A percentile compares a stretch with the other conserved stretches of the same genome.
These are phyloP conservation scores for Chrysina gloriosa DNA, from an alignment of 2,888 invertebrate species.

Conservation along the genomic window DNA sequence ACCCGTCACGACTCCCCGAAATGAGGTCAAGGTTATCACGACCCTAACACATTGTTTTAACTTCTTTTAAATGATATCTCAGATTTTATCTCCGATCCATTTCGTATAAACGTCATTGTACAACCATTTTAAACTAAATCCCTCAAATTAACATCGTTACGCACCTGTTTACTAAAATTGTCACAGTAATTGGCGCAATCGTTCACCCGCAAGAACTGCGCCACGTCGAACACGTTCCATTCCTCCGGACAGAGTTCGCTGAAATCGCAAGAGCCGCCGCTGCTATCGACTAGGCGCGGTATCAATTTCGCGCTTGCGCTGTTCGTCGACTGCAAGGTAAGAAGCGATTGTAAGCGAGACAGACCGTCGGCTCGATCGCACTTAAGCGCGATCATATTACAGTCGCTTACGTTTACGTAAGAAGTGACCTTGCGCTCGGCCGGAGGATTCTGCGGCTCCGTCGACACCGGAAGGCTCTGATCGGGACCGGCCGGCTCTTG, in stretches of 20 bases:
- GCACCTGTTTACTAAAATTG: slow-evolving; percentile 70
- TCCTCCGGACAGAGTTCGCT: slow-evolving; percentile 72
- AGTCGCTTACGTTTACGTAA: slow-evolving; percentile 69
- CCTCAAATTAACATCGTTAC: too few relatives aligned
- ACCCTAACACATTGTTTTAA: too few relatives aligned
- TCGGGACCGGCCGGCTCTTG: slow-evolving; percentile 70
- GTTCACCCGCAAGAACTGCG: slow-evolving; percentile 89
- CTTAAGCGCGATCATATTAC: neutral
- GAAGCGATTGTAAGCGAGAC: slow-evolving; percentile 30
- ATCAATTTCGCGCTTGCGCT: slow-evolving; percentile 70
- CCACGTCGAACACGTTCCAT: slow-evolving; percentile 90
- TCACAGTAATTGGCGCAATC: slow-evolving; percentile 82
- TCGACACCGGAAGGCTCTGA: slow-evolving; percentile 64
- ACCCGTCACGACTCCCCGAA: too few relatives aligned
- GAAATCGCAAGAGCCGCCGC: slow-evolving; percentile 67
- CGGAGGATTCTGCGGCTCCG: slow-evolving; percentile 65
- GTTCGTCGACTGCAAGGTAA: slow-evolving; percentile 58
- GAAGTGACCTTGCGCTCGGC: slow-evolving; percentile 72
- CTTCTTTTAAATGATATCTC: too few relatives aligned
- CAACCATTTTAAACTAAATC: too few relatives aligned
- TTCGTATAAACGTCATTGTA: too few relatives aligned
- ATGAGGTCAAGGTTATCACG: too few relatives aligned
- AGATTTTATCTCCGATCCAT: too few relatives aligned
- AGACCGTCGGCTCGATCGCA: slow-evolving; percentile 1
- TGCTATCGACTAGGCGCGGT: slow-evolving; percentile 73